Evolutionary conservation across 2,113 vertebrate species (phyloP).

Genomic region (Cavia porcellus): DNA sequence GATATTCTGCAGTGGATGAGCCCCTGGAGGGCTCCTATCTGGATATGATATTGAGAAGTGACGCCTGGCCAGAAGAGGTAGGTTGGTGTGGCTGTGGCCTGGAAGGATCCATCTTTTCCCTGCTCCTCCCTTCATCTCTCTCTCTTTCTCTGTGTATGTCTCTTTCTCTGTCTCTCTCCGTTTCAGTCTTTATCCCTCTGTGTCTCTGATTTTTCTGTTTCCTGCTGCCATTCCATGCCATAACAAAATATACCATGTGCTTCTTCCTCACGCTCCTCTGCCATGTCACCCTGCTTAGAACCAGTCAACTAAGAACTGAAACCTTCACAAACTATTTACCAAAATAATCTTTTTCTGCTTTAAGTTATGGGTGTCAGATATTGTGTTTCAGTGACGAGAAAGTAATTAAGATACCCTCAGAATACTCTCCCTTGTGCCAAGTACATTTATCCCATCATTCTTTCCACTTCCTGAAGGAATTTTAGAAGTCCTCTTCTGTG

Average conservation of each 20-base stretch:
- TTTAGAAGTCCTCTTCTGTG: not conserved
- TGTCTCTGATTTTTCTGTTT: not conserved
- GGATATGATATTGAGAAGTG: not conserved
- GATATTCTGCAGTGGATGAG: not conserved
- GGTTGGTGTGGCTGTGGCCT: not conserved
- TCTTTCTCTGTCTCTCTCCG: not conserved
- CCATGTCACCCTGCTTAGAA: not conserved
- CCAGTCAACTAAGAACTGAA: not conserved
- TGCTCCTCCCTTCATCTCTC: not conserved
- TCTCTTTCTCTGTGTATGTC: not conserved
- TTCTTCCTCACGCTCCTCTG: not conserved
- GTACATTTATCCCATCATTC: not conserved
- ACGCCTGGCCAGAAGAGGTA: not conserved
- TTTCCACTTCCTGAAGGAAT: not conserved
- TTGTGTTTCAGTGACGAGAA: not conserved
- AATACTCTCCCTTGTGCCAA: not conserved
- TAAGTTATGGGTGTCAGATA: not conserved
- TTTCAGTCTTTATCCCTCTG: too few relatives aligned
- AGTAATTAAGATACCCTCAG: not conserved
- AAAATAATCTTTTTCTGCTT: not conserved
- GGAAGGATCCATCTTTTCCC: not conserved
- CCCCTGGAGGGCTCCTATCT: not conserved
- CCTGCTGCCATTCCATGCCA: not conserved
- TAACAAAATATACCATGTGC: not conserved
- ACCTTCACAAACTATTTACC: not conserved